phyloP scores from a whole-genome alignment of 2,113 vertebrate species.

The Synchiropus splendidus region DNA sequence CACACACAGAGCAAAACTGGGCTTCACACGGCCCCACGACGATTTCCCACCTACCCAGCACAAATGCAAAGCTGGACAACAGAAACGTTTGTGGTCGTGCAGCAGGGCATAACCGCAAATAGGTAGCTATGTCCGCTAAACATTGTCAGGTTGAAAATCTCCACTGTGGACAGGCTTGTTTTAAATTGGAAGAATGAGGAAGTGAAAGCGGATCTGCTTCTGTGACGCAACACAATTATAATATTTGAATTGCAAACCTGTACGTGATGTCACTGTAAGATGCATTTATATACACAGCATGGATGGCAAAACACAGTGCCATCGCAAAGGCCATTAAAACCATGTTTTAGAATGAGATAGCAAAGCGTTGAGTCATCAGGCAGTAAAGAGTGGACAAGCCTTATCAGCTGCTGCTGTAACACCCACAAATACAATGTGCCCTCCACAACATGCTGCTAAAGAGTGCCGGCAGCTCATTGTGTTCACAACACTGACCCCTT shows the following conservation, averaged over 20 bases:
- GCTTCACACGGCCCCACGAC: slow-evolving; percentile 17
- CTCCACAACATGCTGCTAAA: slow-evolving; percentile 28
- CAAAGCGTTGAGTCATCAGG: slow-evolving; percentile 13
- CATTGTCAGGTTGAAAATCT: slow-evolving; percentile 14
- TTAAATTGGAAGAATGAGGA: slow-evolving; percentile 33
- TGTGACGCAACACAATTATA: slow-evolving; percentile 3
- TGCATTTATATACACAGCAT: no score
- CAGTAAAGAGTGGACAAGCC: slow-evolving; percentile 30
- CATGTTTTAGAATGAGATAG: slow-evolving; percentile 8
- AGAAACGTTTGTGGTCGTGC: slow-evolving; percentile 11
- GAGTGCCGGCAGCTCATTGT: slow-evolving; percentile 47
- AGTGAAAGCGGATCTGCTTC: slow-evolving; percentile 2
- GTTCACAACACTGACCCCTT: slow-evolving; percentile 44
- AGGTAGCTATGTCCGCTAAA: slow-evolving; percentile 1
- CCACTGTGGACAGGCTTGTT: slow-evolving; percentile 3
- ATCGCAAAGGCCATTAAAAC: slow-evolving; percentile 15
- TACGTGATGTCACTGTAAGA: no score
- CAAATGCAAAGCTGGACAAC: slow-evolving; percentile 1
- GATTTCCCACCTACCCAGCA: slow-evolving; percentile 27
- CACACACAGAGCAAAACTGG: slow-evolving; percentile 27
- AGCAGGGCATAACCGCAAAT: not conserved
- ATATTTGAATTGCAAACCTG: no score
- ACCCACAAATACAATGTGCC: slow-evolving; percentile 40
- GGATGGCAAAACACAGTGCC: no score
- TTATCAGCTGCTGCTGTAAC: slow-evolving; percentile 50